Evolutionary conservation across 2,113 vertebrate genomes (phyloP).

Genomic region (Anser brachyrhynchus): DNA sequence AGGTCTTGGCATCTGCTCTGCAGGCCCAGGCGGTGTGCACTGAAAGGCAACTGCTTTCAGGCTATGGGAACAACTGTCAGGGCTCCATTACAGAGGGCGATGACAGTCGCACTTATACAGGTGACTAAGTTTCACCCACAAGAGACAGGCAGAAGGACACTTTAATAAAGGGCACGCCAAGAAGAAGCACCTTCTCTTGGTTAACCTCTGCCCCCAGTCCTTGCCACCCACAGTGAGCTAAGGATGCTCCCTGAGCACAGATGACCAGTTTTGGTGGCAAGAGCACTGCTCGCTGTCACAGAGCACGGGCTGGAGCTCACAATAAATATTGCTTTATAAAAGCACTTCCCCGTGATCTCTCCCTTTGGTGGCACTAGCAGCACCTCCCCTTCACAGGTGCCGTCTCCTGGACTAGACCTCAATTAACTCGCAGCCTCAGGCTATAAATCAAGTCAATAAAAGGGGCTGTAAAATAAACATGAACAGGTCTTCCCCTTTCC

Average conservation of each 20-base stretch:
- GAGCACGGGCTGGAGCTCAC: background rate
- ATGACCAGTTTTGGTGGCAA: background rate
- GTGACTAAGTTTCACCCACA: conserved; percentile 71
- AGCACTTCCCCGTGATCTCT: background rate
- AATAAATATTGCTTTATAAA: background rate
- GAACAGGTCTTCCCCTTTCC: conserved; percentile 75
- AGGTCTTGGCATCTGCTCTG: background rate
- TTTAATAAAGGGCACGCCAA: conserved; percentile 55
- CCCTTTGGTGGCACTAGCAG: background rate
- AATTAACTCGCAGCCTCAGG: conserved; percentile 84
- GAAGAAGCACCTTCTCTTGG: conserved; percentile 57
- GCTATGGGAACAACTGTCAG: conserved; percentile 29
- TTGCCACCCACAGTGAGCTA: conserved; percentile 51
- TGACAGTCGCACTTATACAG: conserved; percentile 80
- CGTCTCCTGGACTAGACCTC: conserved; percentile 72
- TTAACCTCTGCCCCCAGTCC: conserved; percentile 63
- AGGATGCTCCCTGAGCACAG: background rate
- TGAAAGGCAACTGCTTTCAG: conserved; percentile 77
- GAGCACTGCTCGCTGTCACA: background rate
- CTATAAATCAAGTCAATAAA: conserved; percentile 85
- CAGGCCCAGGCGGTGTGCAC: conserved; percentile 17
- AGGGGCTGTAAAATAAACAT: conserved; percentile 84
- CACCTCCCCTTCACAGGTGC: conserved; percentile 72
- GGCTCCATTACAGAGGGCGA: conserved; percentile 79
- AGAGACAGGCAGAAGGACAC: conserved; percentile 31